Conservation (phyloP, 2,888 invertebrate species). For the Erynnis tages region DNA sequence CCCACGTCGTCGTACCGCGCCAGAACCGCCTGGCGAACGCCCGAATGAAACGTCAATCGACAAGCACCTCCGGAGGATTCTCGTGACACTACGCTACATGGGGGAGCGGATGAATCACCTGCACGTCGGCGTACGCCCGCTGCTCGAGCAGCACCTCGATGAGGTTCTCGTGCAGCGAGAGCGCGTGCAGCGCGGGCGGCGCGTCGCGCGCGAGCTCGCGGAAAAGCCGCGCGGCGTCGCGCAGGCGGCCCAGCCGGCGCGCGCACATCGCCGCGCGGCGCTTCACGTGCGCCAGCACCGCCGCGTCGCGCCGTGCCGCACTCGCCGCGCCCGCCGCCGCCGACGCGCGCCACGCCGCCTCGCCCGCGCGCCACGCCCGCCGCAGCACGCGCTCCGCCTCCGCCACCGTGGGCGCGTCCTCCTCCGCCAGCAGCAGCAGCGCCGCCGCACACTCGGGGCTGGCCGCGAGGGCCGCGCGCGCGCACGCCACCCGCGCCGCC, state of each 20-base stretch:
- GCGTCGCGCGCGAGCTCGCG: constrained; percentile 97
- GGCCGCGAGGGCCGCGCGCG: constrained; percentile 81
- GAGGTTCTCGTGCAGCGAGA: constrained; percentile 95
- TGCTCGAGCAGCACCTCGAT: constrained; percentile 97
- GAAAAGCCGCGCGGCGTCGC: constrained; percentile 98
- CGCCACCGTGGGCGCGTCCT: constrained; percentile 95
- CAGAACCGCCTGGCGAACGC: constrained; percentile 88
- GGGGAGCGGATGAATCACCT: no score
- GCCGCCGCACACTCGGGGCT: constrained; percentile 97
- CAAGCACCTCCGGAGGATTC: no score
- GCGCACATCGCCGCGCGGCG: constrained; percentile 98
- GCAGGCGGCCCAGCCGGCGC: constrained; percentile 94
- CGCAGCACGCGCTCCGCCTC: constrained; percentile 57
- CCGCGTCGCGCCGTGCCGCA: constrained; percentile 95
- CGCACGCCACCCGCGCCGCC: constrained; percentile 85
- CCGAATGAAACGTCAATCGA: no score
- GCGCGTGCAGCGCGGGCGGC: constrained; percentile 95
- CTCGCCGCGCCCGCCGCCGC: constrained; percentile 92
- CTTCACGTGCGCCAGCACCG: constrained; percentile 96
- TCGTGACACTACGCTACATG: no score
- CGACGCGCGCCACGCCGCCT: constrained; percentile 92
- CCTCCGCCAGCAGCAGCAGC: constrained; percentile 96
- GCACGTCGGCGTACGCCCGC: no score
- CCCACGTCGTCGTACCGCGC: constrained; percentile 92
- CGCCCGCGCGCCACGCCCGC: constrained; percentile 97